These are phyloP conservation scores for Nineta flava DNA, from an alignment of 2,888 invertebrate genomes.

Conservation along the genomic window DNA sequence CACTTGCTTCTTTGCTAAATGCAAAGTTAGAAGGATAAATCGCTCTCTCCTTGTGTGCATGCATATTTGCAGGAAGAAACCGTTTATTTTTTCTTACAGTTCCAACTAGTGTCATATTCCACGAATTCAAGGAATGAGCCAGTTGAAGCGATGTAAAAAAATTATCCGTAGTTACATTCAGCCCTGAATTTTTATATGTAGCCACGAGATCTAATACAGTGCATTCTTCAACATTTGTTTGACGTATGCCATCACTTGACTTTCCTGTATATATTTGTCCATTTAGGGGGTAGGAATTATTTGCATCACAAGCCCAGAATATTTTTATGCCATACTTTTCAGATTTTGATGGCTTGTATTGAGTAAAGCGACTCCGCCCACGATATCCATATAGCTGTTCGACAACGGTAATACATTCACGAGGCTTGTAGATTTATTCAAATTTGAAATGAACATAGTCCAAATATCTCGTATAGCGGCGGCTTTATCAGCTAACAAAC, in stretches of 20 bases:
- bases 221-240: slow-evolving; percentile 17
- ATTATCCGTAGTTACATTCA: slow-evolving; percentile 17
- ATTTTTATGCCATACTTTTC: slow-evolving; percentile 3
- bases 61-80: slow-evolving; percentile 13
- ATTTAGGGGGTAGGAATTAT: slow-evolving; percentile 15
- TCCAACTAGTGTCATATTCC: slow-evolving; percentile 14
- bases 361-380: not conserved
- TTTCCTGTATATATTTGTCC: slow-evolving; percentile 13
- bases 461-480: slow-evolving; percentile 15
- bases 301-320: slow-evolving; percentile 6
- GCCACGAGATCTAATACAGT: slow-evolving; percentile 17
- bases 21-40: slow-evolving; percentile 9
- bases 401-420: slow-evolving; percentile 11
- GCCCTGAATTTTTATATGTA: slow-evolving; percentile 15
- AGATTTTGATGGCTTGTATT: not conserved
- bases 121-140: slow-evolving; percentile 12
- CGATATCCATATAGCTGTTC: slow-evolving; percentile 8
- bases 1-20: slow-evolving; percentile 14
- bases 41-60: slow-evolving; percentile 8
- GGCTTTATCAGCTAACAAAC: slow-evolving; percentile 16
- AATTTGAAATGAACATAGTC: slow-evolving; percentile 14
- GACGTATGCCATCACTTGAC: slow-evolving; percentile 10
- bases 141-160: slow-evolving; percentile 15
- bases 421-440: slow-evolving; percentile 12
- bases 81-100: slow-evolving; percentile 13